Evolutionary conservation across 2,797 vertebrate genomes (phyloP).

Genomic region (Channa striata): DNA sequence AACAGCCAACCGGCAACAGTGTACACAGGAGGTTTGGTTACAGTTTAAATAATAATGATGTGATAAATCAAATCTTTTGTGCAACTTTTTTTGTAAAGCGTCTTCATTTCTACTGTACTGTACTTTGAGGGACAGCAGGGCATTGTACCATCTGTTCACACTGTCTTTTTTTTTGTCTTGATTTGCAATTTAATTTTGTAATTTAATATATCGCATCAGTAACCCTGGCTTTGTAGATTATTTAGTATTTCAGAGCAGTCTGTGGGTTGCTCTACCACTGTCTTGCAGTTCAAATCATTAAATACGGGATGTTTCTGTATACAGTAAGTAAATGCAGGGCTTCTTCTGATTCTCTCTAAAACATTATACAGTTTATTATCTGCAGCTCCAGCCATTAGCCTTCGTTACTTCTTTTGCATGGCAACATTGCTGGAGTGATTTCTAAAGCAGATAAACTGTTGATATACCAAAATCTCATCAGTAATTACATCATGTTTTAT

Average conservation of each 20-base stretch:
- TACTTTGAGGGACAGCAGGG: no score
- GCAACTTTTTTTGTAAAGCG: no score
- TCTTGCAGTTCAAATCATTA: constrained; percentile 9
- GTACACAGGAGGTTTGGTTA: no score
- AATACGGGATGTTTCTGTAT: constrained; percentile 14
- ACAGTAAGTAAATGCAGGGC: constrained; percentile 19
- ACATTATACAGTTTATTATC: constrained; percentile 64
- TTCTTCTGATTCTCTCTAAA: constrained; percentile 36
- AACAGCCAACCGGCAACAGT: no score
- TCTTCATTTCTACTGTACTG: no score
- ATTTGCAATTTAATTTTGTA: no score
- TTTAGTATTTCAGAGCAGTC: background rate
- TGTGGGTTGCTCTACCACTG: background rate
- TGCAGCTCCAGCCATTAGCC: constrained; percentile 51
- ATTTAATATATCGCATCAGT: background rate
- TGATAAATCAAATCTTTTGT: no score
- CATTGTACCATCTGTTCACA: no score
- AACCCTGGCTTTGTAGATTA: background rate
- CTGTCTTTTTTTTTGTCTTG: background rate
- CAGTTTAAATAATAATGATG: no score
- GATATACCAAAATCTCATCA: constrained; percentile 72
- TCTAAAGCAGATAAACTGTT: constrained; percentile 74
- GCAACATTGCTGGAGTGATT: constrained; percentile 58
- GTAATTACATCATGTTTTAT: constrained; percentile 83
- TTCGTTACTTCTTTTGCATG: constrained; percentile 58